Conservation (phyloP, 1,140 invertebrate species). For the Calliopsis andreniformis region DNA sequence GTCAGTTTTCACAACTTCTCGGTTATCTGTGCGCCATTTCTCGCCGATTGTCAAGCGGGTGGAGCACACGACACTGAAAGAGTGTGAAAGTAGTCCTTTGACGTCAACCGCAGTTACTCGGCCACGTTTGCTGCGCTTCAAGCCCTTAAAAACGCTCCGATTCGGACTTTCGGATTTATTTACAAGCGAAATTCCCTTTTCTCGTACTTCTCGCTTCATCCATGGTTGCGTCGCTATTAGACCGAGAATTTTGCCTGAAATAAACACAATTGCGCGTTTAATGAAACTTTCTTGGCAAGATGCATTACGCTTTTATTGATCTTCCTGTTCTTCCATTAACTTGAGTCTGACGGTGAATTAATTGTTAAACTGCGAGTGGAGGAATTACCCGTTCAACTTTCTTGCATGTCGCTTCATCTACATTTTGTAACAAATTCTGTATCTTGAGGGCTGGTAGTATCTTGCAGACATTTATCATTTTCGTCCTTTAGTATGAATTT, state of each 20-base stretch:
- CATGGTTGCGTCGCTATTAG: not conserved
- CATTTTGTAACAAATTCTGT: no score
- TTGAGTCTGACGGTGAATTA: no score
- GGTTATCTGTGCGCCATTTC: not conserved
- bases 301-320: no score
- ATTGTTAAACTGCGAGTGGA: no score
- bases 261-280: not conserved
- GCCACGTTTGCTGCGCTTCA: not conserved
- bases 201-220: not conserved
- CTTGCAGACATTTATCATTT: no score
- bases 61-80: not conserved
- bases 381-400: no score
- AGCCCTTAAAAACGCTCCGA: not conserved
- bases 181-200: constrained; percentile 28
- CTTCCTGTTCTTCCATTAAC: no score
- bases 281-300: no score
- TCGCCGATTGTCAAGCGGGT: not conserved
- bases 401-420: no score
- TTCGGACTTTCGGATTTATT: constrained; percentile 5
- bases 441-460: no score
- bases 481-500: no score
- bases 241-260: not conserved
- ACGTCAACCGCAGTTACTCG: constrained; percentile 6
- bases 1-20: constrained; percentile 14
- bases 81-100: constrained; percentile 39